These are phyloP conservation scores for Elegia similella DNA, from an alignment of 2,888 invertebrate genomes.

Conservation along the genomic window DNA sequence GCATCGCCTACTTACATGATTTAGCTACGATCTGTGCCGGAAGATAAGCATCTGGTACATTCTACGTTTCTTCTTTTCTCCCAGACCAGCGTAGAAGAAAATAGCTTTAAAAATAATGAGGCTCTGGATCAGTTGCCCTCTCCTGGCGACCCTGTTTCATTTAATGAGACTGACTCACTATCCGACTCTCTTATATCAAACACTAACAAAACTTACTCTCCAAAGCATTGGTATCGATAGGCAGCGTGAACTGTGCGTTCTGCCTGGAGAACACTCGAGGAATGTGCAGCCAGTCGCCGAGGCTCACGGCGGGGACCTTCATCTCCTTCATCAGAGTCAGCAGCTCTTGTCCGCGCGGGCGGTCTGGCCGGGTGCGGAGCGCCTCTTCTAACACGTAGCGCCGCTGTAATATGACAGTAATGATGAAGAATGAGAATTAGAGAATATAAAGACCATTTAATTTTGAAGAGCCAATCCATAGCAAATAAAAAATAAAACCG, in stretches of 20 bases:
- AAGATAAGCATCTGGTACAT: no score
- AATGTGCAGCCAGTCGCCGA: constrained; percentile 84
- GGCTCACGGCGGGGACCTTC: constrained; percentile 70
- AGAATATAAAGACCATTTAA: no score
- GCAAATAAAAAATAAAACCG: no score
- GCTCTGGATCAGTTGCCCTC: no score
- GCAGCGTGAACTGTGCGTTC: constrained; percentile 88
- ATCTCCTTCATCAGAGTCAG: constrained; percentile 72
- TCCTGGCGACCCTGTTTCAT: no score
- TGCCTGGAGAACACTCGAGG: constrained; percentile 89
- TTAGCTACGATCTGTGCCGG: no score
- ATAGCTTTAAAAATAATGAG: no score
- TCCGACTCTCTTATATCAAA: no score
- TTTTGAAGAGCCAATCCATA: no score
- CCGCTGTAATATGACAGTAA: constrained; percentile 62
- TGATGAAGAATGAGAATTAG: background rate
- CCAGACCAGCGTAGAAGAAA: no score
- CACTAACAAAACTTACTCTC: constrained; percentile 42
- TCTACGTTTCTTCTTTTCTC: background rate
- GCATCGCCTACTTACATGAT: no score
- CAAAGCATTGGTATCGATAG: constrained; percentile 80
- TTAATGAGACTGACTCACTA: no score
- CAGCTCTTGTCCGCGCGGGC: constrained; percentile 72
- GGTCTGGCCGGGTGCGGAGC: constrained; percentile 75
- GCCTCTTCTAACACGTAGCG: constrained; percentile 87